Evolutionary conservation across 2,888 invertebrate genomes (phyloP), one percentile per base, ranked within the genome.

Genomic region (Lycophotia porphyrea): DNA sequence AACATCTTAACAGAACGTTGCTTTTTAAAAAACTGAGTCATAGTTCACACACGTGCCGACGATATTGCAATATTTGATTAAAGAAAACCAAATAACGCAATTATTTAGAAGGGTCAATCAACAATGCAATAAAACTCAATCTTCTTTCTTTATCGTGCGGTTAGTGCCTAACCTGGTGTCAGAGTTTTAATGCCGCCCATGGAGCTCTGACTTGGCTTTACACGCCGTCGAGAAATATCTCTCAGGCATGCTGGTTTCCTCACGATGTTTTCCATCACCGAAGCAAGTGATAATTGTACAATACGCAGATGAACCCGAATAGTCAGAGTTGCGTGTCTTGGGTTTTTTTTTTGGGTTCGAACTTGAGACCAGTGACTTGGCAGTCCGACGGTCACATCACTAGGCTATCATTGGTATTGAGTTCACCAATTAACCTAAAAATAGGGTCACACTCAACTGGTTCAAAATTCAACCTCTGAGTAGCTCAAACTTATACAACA

Each of bases 401-500:
- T 44, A 44, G 15, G 42, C 42, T 44, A 42, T 42, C 11, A 15
- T 15, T 42, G 42, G 15, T 44, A 15, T 64, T 18, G 52, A 47
- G 27, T 24, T 21, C 34, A 61, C 18, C 44, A n/a, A 60, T 49
- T 70, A 71, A 60, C 58, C 21, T 5, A 27, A 36, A 55, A 64
- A 71, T 73, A 42, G 64, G 73, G 73, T 58, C 63, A 58, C 72
- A 64, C 71, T 44, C 52, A 84, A 76, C 73, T 76, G 27, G 72
- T 75, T 21, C 71, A 80, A 65, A 76, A 71, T 73, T 70, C 86
- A 89, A 89, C 91, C 90, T 92, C 80, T 72, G 89, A 84, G 90
- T 92, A 91, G 91, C 88, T 86, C 81, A 76, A 39, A 77, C 69
- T 89, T 89, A 90, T 88, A 90, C 87, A 90, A 90, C 88, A 86